Conservation (phyloP, 2,888 invertebrate genomes). For the Cerastis rubricosa region DNA sequence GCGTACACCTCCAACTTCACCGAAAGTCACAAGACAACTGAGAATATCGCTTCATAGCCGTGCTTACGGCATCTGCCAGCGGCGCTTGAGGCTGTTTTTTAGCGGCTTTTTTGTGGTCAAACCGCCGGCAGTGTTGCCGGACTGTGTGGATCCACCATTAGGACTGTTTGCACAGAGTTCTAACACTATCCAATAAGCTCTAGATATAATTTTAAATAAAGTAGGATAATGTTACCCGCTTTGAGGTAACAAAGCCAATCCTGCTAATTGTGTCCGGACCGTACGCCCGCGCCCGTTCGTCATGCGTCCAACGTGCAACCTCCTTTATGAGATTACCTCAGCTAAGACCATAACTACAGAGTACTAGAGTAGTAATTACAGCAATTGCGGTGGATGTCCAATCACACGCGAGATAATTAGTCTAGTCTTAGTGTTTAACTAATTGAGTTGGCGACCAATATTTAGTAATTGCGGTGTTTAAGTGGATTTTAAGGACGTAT, state of each 20-base stretch:
- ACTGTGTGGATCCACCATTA: neutral
- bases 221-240: slow-evolving; percentile 22
- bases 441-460: slow-evolving; percentile 40
- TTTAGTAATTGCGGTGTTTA: neutral
- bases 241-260: slow-evolving; percentile 28
- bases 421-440: slow-evolving; percentile 25
- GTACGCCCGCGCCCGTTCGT: neutral
- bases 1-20: no score
- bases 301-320: slow-evolving; percentile 12
- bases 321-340: slow-evolving; percentile 52
- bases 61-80: no score
- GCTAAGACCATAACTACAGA: slow-evolving; percentile 52
- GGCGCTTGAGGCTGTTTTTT: no score
- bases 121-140: no score
- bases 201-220: slow-evolving; percentile 20
- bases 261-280: slow-evolving; percentile 15
- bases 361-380: slow-evolving; percentile 56
- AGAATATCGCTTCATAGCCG: no score
- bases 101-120: no score
- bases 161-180: neutral
- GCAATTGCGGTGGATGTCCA: slow-evolving; percentile 51
- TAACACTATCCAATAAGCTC: slow-evolving; percentile 4
- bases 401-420: slow-evolving; percentile 61
- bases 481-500: neutral
- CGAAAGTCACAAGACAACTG: no score